phyloP scores from a whole-genome alignment of 2,113 vertebrate species.

The Himantopus leucocephalus region DNA sequence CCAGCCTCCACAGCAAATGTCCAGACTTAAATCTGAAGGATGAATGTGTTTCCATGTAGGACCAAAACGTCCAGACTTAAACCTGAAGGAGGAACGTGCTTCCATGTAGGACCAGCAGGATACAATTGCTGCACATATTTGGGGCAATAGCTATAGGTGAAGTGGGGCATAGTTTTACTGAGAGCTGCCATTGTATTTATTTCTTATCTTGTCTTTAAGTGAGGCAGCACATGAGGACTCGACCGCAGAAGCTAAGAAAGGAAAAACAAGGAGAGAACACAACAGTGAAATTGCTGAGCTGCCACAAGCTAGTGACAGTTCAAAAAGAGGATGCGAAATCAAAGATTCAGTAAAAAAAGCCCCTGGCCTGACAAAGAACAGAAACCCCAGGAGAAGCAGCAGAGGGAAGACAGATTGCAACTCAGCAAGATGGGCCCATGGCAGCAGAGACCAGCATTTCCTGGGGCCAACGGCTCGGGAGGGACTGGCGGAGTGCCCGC shows the following conservation, averaged over 20 bases:
- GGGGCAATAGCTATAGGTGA: background rate
- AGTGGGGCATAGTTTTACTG: background rate
- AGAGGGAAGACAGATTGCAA: background rate
- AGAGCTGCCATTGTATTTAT: background rate
- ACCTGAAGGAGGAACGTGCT: background rate
- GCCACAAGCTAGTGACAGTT: background rate
- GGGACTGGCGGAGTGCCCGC: fast-evolving
- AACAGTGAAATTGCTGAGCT: background rate
- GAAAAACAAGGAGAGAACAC: background rate
- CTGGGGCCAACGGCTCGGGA: background rate
- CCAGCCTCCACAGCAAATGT: background rate
- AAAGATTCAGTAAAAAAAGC: background rate
- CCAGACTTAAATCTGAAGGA: background rate
- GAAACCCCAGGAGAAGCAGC: background rate
- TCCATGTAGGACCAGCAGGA: background rate
- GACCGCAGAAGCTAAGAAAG: background rate
- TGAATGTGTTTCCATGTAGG: background rate
- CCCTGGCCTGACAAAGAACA: background rate
- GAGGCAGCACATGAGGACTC: background rate
- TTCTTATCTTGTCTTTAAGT: background rate
- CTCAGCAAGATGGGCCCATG: background rate
- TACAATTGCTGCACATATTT: background rate
- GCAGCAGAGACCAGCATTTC: background rate
- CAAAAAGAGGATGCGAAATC: background rate
- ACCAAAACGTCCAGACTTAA: background rate